These are phyloP conservation scores for Encarsia formosa DNA, from an alignment of 2,888 invertebrate species.

Conservation along the genomic window DNA sequence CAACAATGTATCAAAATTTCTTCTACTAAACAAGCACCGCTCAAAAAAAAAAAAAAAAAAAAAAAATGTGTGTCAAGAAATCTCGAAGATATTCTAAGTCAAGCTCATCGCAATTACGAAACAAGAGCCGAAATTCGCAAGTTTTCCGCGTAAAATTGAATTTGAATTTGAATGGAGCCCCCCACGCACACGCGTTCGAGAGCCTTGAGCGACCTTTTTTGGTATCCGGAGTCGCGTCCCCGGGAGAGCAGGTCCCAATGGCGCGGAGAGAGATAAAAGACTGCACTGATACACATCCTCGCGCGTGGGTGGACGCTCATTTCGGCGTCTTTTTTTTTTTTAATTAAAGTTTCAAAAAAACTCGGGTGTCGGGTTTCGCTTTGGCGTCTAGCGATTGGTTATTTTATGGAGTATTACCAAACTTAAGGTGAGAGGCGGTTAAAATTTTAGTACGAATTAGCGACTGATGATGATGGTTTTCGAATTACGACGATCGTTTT, in stretches of 20 bases:
- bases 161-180: slow-evolving; percentile 15
- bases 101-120: no score
- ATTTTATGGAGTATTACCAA: not conserved
- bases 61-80: no score
- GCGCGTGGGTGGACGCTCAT: not conserved
- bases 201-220: slow-evolving; percentile 35
- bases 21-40: no score
- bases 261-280: not conserved
- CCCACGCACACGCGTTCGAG: slow-evolving; percentile 1
- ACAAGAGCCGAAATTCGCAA: no score
- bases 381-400: not conserved
- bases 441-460: no score
- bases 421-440: not conserved
- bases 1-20: no score
- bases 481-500: no score
- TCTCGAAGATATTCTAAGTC: no score
- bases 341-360: no score
- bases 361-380: not conserved
- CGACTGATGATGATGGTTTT: no score
- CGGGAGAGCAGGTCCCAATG: not conserved
- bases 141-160: no score
- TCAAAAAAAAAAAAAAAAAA: no score
- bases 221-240: slow-evolving; percentile 29
- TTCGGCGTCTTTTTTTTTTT: not conserved
- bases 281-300: not conserved